These are phyloP conservation scores for Chlorodrepanis virens DNA, from an alignment of 2,113 vertebrate species.

Conservation along the genomic window DNA sequence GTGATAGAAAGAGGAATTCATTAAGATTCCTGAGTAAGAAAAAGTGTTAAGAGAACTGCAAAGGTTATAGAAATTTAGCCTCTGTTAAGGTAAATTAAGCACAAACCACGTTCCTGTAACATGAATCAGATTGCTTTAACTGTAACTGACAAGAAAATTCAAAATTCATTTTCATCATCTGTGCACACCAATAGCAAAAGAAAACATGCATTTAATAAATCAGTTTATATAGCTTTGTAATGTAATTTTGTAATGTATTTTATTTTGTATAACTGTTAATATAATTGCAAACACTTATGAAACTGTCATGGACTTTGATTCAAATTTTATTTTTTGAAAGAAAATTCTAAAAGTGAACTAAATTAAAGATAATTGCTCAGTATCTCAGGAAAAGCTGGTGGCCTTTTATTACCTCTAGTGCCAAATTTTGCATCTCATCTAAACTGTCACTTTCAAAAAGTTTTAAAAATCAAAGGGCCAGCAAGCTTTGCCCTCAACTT, in stretches of 20 bases:
- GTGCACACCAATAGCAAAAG: not conserved
- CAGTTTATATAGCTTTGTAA: not conserved
- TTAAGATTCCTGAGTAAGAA: slow-evolving; percentile 35
- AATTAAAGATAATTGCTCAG: not conserved
- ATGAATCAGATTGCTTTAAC: not conserved
- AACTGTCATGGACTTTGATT: not conserved
- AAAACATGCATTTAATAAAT: not conserved
- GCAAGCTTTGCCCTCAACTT: not conserved
- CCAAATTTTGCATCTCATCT: not conserved
- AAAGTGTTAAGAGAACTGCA: not conserved
- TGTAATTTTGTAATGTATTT: not conserved
- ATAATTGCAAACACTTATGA: not conserved
- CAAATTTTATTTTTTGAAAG: not conserved
- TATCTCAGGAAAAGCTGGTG: not conserved
- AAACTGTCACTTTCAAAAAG: not conserved
- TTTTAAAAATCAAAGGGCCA: not conserved
- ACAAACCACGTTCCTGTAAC: not conserved
- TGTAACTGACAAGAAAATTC: not conserved
- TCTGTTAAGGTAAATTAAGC: not conserved
- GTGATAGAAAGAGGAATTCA: slow-evolving; percentile 29
- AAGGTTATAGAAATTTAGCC: slow-evolving; percentile 18
- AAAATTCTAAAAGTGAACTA: not conserved
- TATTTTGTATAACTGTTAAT: not conserved
- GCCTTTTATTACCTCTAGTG: not conserved
- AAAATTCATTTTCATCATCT: not conserved